Percentiles rank a stretch among this genome's conserved stretches.
Conservation (phyloP, 2,888 invertebrate genomes). For the Mellilla xanthometata region DNA sequence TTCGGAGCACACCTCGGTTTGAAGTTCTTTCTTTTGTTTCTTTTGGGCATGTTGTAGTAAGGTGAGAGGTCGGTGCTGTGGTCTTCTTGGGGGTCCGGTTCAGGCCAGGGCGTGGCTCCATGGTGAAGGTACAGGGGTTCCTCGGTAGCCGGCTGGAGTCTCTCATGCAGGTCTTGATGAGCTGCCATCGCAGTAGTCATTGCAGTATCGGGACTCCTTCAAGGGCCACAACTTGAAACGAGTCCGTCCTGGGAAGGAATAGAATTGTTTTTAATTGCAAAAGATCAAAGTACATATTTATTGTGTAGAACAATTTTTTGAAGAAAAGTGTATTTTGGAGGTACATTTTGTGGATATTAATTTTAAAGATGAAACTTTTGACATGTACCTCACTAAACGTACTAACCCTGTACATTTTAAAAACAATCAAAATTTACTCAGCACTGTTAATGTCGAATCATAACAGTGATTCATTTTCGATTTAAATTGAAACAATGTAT, state of each 20-base stretch:
- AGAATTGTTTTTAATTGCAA: background rate
- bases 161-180: slow-evolving; percentile 80
- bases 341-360: too few species aligned
- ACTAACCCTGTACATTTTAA: slow-evolving; percentile 15
- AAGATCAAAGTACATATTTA: too few species aligned
- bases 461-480: slow-evolving; percentile 78
- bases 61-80: slow-evolving; percentile 67
- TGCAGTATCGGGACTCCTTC: slow-evolving; percentile 69
- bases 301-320: too few species aligned
- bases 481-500: slow-evolving; percentile 78
- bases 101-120: slow-evolving; percentile 78
- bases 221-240: slow-evolving; percentile 54
- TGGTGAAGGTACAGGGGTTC: slow-evolving; percentile 74
- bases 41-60: slow-evolving; percentile 82
- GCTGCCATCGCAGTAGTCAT: slow-evolving; percentile 84
- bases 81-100: slow-evolving; percentile 66
- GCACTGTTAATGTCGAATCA: slow-evolving; percentile 75
- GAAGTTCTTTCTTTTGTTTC: slow-evolving; percentile 91
- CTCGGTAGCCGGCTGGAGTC: slow-evolving; percentile 70
- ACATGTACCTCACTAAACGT: too few species aligned
- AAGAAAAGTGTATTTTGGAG: too few species aligned
- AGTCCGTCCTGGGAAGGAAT: slow-evolving; percentile 59
- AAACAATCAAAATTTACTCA: slow-evolving; percentile 76
- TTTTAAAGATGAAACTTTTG: too few species aligned
- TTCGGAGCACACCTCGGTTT: slow-evolving; percentile 88